Conservation (phyloP, 2,113 vertebrate species). For the Dendrocopos noguchii region DNA sequence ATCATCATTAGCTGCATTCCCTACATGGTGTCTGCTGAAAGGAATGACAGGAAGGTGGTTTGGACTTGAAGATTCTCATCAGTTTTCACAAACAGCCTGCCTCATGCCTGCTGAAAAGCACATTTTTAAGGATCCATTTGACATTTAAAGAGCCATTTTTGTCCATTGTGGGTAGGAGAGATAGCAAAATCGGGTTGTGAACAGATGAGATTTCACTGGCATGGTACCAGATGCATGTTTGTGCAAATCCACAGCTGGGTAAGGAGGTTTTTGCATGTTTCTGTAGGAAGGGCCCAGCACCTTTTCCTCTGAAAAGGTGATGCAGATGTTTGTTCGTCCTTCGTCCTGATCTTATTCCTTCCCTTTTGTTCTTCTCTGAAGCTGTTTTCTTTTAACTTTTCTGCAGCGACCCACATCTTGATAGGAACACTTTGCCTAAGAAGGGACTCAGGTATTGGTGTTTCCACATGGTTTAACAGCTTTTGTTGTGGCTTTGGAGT, state of each 20-base stretch:
- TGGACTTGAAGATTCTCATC: neutral
- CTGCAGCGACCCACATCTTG: conserved; percentile 93
- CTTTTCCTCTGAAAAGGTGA: conserved; percentile 43
- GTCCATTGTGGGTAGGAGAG: neutral
- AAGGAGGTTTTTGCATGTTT: conserved; percentile 63
- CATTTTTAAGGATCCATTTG: neutral
- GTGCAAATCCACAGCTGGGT: neutral
- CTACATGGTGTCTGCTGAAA: neutral
- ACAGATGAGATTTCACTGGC: conserved; percentile 8
- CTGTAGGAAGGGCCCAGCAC: conserved; percentile 26
- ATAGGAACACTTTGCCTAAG: conserved; percentile 99
- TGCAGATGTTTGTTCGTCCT: conserved; percentile 12
- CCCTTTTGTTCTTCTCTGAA: conserved; percentile 77
- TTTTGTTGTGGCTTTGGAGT: conserved; percentile 74
- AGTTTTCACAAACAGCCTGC: neutral
- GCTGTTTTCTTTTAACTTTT: conserved; percentile 88
- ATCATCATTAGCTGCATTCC: neutral
- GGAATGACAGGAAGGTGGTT: neutral
- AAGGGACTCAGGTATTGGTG: conserved; percentile 96
- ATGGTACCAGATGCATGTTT: conserved; percentile 40
- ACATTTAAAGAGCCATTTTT: neutral
- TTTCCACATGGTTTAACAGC: conserved; percentile 68
- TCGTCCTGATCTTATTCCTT: conserved; percentile 9
- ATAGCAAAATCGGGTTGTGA: neutral
- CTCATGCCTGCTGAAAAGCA: neutral